Percentiles rank a stretch among this genome's conserved stretches.
Evolutionary conservation across 2,113 vertebrate genomes (phyloP).

Genomic region (Rissa tridactyla): DNA sequence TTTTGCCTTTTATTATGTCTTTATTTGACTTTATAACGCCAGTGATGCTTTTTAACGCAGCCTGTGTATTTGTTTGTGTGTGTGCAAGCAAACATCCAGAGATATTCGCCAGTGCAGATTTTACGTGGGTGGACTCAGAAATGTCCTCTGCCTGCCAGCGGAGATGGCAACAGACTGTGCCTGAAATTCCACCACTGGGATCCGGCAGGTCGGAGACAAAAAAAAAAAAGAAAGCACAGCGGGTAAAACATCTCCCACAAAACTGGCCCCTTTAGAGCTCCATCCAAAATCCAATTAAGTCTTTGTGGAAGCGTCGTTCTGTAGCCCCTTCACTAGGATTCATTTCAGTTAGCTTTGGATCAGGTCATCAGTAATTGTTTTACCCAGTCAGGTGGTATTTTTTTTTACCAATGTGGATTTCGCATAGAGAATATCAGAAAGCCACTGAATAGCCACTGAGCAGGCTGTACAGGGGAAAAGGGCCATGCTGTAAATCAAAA

Average conservation of each 20-base stretch:
- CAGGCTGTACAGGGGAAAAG: background rate
- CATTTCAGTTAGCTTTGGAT: background rate
- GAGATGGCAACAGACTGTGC: background rate
- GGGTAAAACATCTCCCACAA: background rate
- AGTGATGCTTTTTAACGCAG: background rate
- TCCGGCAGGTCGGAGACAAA: background rate
- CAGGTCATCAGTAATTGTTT: background rate
- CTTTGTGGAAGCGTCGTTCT: background rate
- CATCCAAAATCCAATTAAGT: background rate
- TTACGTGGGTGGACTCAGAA: background rate
- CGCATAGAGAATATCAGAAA: background rate
- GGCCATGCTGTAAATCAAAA: background rate
- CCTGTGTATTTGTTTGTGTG: background rate
- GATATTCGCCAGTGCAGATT: background rate
- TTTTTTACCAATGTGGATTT: background rate
- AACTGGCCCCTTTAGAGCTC: background rate
- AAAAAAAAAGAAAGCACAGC: background rate
- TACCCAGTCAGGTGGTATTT: background rate
- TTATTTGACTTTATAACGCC: background rate
- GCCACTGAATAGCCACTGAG: background rate
- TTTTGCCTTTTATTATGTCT: background rate
- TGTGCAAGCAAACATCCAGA: background rate
- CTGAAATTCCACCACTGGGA: background rate
- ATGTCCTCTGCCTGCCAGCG: background rate
- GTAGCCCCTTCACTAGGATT: background rate